Evolutionary conservation across 2,113 vertebrate species (phyloP).

Genomic region (Podocnemis expansa): DNA sequence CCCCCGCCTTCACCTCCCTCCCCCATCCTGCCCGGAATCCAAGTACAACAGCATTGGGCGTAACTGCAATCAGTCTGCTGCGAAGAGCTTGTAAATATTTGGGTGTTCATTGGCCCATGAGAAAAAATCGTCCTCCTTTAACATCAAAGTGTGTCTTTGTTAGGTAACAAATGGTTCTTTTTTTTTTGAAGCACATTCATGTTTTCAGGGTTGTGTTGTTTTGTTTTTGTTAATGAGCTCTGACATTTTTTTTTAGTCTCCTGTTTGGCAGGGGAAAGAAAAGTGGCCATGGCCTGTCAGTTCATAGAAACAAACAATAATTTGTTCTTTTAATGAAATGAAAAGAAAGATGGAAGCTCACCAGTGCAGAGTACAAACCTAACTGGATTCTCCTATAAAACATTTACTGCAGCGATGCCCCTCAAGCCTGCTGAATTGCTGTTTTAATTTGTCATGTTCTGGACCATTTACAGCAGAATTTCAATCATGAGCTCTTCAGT

Average conservation of each 20-base stretch:
- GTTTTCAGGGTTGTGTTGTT: not conserved
- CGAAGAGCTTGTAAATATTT: constrained; percentile 71
- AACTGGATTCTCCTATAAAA: not conserved
- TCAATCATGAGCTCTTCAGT: not conserved
- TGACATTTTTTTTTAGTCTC: not conserved
- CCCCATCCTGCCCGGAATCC: not conserved
- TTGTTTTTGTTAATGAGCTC: not conserved
- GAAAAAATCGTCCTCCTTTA: constrained; percentile 70
- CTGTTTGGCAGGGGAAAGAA: not conserved
- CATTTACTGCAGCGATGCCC: rapidly evolving
- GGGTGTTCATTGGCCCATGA: constrained; percentile 75
- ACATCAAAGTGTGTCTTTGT: constrained; percentile 64
- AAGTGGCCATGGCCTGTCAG: not conserved
- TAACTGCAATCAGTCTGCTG: constrained; percentile 55
- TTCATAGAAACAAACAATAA: not conserved
- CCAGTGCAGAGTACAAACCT: not conserved
- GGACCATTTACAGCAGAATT: not conserved
- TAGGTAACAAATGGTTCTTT: constrained; percentile 54
- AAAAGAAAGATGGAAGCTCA: not conserved
- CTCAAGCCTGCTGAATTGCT: not conserved
- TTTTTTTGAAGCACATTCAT: not conserved
- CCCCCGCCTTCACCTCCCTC: not conserved
- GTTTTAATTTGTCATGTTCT: not conserved
- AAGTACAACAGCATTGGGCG: constrained; percentile 43
- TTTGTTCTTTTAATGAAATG: not conserved